These are phyloP conservation scores for Rhyacophila evoluta DNA, from an alignment of 2,888 invertebrate genomes.

Conservation along the genomic window DNA sequence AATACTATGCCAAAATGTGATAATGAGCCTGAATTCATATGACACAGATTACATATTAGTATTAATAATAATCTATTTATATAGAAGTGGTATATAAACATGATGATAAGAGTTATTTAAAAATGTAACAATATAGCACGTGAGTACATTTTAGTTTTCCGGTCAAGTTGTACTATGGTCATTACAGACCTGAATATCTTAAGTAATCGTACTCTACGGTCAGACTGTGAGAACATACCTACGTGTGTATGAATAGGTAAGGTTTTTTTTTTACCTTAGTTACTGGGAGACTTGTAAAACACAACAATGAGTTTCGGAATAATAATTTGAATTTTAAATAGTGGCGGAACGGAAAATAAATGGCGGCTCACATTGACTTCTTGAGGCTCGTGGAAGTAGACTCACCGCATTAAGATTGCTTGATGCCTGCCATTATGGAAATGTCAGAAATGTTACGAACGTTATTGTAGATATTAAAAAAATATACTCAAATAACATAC, in stretches of 20 bases:
- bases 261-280: slow-evolving; percentile 49
- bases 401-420: background rate
- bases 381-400: slow-evolving; percentile 17
- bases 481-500: no score
- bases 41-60: no score
- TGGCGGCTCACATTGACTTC: slow-evolving; percentile 38
- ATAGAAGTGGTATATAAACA: no score
- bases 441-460: background rate
- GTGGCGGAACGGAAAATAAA: slow-evolving; percentile 41
- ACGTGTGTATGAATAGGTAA: slow-evolving; percentile 28
- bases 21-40: no score
- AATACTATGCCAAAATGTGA: no score
- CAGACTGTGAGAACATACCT: background rate
- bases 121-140: no score
- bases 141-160: no score
- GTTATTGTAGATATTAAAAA: background rate
- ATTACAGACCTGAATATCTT: no score
- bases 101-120: no score
- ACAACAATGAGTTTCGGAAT: slow-evolving; percentile 55
- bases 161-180: no score
- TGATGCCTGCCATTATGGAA: background rate
- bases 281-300: slow-evolving; percentile 50
- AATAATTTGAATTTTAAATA: slow-evolving; percentile 54
- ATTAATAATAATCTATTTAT: no score
- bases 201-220: background rate